Conservation (phyloP, 2,113 vertebrate genomes). For the Zosterops lateralis region DNA sequence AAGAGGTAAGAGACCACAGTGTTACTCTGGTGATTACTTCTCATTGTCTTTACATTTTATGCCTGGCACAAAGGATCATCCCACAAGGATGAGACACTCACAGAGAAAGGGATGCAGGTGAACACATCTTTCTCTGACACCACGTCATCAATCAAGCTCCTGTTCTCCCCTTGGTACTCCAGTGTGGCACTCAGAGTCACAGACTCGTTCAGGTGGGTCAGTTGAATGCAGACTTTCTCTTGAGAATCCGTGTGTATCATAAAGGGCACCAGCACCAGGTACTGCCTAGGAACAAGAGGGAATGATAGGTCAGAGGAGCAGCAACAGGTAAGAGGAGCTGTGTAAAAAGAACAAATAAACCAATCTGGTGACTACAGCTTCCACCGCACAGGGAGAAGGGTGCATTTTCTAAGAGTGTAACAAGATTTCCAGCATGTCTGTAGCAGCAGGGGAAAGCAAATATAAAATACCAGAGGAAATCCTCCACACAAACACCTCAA, state of each 20-base stretch:
- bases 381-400: accelerated
- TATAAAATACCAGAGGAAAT: not conserved
- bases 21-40: not conserved
- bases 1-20: not conserved
- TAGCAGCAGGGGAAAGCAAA: not conserved
- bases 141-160: conserved; percentile 53
- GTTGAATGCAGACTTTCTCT: conserved; percentile 67
- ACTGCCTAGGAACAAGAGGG: conserved; percentile 48
- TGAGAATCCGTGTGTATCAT: not conserved
- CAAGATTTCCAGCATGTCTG: not conserved
- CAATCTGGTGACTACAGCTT: not conserved
- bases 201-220: conserved; percentile 74
- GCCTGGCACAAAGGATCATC: not conserved
- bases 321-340: not conserved
- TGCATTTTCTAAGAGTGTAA: not conserved
- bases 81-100: conserved; percentile 7
- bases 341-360: not conserved
- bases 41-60: not conserved
- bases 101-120: conserved; percentile 49
- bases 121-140: not conserved
- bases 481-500: not conserved
- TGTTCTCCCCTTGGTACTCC: conserved; percentile 22
- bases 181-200: conserved; percentile 54
- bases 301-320: not conserved
- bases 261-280: conserved; percentile 54